Conservation (phyloP, 2,113 vertebrate species). For the Microtus pennsylvanicus region DNA sequence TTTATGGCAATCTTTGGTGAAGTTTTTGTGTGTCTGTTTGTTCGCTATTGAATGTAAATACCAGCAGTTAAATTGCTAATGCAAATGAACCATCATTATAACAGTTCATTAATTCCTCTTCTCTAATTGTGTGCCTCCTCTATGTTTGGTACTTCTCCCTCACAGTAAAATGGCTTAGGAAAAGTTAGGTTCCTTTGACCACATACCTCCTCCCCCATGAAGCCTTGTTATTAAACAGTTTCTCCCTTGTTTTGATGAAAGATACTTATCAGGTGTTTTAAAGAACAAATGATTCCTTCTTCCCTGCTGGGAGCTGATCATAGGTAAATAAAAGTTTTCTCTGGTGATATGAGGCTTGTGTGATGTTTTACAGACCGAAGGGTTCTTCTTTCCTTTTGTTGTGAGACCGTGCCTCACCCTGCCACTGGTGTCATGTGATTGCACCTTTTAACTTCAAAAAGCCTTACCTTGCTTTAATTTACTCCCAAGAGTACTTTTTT, state of each 20-base stretch:
- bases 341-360: background rate
- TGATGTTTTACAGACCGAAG: background rate
- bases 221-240: background rate
- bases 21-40: background rate
- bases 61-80: background rate
- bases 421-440: background rate
- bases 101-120: background rate
- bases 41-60: background rate
- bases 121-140: background rate
- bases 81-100: background rate
- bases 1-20: background rate
- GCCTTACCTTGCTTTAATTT: background rate
- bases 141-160: background rate
- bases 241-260: background rate
- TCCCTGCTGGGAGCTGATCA: background rate
- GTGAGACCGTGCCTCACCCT: too few species aligned
- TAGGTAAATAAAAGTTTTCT: background rate
- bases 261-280: background rate
- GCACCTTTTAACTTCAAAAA: background rate
- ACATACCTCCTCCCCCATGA: background rate
- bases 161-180: background rate
- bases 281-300: background rate
- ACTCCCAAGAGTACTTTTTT: background rate
- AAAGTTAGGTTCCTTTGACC: background rate
- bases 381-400: background rate